Conservation (phyloP, 2,888 invertebrate species). For the Tetragnatha montana region DNA sequence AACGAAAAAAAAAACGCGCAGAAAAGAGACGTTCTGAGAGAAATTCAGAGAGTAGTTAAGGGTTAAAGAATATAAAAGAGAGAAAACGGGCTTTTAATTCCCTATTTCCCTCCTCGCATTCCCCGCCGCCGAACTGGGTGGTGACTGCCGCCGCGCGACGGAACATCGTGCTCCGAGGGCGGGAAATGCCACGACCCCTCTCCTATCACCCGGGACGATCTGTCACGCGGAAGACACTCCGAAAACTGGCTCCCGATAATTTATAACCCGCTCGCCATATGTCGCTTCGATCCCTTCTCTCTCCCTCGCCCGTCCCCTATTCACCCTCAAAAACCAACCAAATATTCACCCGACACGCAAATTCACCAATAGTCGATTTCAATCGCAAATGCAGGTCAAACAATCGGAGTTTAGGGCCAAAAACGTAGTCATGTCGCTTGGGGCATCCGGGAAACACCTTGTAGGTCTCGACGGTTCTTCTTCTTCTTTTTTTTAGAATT, state of each 20-base stretch:
- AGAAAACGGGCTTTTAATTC: background rate
- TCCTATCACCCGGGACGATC: conserved; percentile 63
- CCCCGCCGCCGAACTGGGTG: conserved; percentile 51
- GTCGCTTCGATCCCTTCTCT: conserved; percentile 25
- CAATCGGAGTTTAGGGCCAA: conserved; percentile 20
- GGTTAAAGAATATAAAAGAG: no score
- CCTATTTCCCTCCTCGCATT: conserved; percentile 18
- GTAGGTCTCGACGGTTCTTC: conserved; percentile 20
- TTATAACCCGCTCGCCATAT: conserved; percentile 64
- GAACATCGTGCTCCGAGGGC: conserved; percentile 17
- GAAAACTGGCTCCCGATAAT: conserved; percentile 34
- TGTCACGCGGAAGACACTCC: conserved; percentile 58
- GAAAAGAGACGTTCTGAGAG: no score
- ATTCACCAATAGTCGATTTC: conserved; percentile 22
- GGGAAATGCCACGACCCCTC: conserved; percentile 32
- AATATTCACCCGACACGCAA: conserved; percentile 53
- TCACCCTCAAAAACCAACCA: conserved; percentile 40
- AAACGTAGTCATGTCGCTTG: conserved; percentile 9
- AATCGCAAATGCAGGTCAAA: background rate
- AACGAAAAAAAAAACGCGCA: no score
- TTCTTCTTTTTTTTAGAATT: conserved; percentile 12
- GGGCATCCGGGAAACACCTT: conserved; percentile 68
- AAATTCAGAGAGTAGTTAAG: no score
- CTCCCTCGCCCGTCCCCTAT: background rate
- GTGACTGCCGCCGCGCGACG: conserved; percentile 35